Percentiles rank a stretch among this genome's conserved stretches.
Evolutionary conservation across 2,797 vertebrate genomes (phyloP).

Genomic region (Ciconia nigra): DNA sequence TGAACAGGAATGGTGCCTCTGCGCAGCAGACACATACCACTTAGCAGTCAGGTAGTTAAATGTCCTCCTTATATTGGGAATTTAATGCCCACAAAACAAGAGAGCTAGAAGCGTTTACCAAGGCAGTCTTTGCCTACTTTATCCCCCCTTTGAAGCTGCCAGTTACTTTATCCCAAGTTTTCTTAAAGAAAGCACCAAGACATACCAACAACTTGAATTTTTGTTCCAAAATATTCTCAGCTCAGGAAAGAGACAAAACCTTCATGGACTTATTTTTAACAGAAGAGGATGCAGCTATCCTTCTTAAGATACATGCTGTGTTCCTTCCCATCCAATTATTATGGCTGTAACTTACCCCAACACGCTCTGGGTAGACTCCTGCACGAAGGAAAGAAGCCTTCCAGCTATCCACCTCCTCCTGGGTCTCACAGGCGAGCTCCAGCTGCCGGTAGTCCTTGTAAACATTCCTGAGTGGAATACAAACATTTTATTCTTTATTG

Average conservation of each 20-base stretch:
- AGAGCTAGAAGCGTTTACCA: not conserved
- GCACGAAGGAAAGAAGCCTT: slow-evolving; percentile 97
- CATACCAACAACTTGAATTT: not conserved
- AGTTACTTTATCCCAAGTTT: not conserved
- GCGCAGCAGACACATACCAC: not conserved
- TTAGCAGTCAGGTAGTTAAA: not conserved
- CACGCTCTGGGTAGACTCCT: slow-evolving; percentile 95
- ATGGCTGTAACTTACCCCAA: slow-evolving; percentile 77
- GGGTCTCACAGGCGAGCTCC: slow-evolving; percentile 95
- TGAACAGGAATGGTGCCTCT: not conserved
- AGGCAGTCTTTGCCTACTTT: not conserved
- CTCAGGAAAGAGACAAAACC: not conserved
- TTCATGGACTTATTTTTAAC: not conserved
- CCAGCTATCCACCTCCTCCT: slow-evolving; percentile 97
- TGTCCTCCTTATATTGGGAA: not conserved
- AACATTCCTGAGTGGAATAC: slow-evolving; percentile 84
- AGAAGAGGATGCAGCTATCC: not conserved
- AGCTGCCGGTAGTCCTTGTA: slow-evolving; percentile 98
- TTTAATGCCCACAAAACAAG: not conserved
- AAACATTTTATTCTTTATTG: not conserved
- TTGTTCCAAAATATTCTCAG: not conserved
- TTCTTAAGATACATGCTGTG: not conserved
- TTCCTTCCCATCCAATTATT: not conserved
- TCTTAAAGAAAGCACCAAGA: not conserved
- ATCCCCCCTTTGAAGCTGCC: not conserved